Evolutionary conservation across 92 coral and sea anemone species (phyloP), one percentile per base, ranked within the genome.

Genomic region (Heliopora coerulea): DNA sequence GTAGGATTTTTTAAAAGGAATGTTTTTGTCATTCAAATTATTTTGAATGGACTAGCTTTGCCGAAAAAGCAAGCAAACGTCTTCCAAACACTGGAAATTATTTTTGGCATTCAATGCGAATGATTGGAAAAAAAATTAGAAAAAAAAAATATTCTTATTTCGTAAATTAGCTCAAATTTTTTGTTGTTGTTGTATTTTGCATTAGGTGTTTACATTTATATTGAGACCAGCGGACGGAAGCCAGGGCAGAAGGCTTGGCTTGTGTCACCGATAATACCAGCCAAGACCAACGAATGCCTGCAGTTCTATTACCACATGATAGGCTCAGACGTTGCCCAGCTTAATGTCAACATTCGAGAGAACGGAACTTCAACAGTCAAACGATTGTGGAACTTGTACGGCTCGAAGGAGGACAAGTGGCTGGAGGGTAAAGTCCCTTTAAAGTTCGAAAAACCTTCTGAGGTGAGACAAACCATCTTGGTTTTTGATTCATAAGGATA

Each of bases 161-260:
- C 6, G 6, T 37, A 37, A 4, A 37, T 12, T 37, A 37, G 12
- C 42, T 4, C 12, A n/a, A n/a, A n/a, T n/a, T n/a, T n/a, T n/a
- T 23, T 2, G 15, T 15, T 32, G 14, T 18, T 31, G 25, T 49
- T 49, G 37, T 63, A 27, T 34, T 63, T 23, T 23, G 23, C 23
- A 23, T 33, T 23, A 70, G 77, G 77, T 0, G 63, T 21, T 3
- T 70, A 70, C 49, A 33, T 70, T 42, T 70, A 70, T 24, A 33
- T 70, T 37, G 77, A 70, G 58, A 70, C 77, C 8, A 70, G 62
- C 21, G 77, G 77, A 12, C 63, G 77, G 3, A 50, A 70, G 13
- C 77, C 77, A 0, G 77, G 77, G 4, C 48, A 70, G 31, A 70
- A 70, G 27, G 77, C 77, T 18, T 37, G 48, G 62, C 23, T 70